phyloP scores from a whole-genome alignment of 2,113 vertebrate genomes.

The Donacobius atricapilla region DNA sequence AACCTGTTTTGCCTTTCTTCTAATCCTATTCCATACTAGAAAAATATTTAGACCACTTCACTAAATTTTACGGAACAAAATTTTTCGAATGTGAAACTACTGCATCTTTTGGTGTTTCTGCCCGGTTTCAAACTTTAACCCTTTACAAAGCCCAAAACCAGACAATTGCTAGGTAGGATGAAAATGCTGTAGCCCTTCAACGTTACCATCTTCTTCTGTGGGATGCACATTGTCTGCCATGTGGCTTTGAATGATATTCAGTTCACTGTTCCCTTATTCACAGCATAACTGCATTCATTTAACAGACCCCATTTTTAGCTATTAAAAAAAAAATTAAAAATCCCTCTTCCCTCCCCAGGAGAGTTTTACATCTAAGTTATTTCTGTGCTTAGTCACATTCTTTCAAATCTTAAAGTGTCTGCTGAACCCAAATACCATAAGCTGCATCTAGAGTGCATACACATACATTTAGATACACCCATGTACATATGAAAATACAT shows the following conservation, averaged over 20 bases:
- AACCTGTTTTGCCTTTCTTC: no score
- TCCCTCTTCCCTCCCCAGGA: not conserved
- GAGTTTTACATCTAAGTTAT: not conserved
- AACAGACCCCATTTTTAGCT: not conserved
- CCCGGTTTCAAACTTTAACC: no score
- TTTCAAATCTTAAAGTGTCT: not conserved
- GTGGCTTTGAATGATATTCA: not conserved
- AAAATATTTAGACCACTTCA: no score
- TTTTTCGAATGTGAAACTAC: no score
- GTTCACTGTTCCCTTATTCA: not conserved
- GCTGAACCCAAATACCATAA: not conserved
- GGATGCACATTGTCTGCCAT: not conserved
- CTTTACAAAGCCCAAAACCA: not conserved
- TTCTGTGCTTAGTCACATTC: not conserved
- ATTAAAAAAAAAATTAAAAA: not conserved
- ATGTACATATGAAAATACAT: not conserved
- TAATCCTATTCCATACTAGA: no score
- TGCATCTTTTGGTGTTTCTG: no score
- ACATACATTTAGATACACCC: not conserved
- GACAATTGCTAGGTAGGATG: not conserved
- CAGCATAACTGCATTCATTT: not conserved
- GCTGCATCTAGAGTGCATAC: not conserved
- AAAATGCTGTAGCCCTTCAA: not conserved
- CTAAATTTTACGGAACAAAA: no score
- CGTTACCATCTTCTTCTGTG: not conserved